Evolutionary conservation across 2,888 invertebrate species (phyloP).

Genomic region (Arrhopalites spinosus): DNA sequence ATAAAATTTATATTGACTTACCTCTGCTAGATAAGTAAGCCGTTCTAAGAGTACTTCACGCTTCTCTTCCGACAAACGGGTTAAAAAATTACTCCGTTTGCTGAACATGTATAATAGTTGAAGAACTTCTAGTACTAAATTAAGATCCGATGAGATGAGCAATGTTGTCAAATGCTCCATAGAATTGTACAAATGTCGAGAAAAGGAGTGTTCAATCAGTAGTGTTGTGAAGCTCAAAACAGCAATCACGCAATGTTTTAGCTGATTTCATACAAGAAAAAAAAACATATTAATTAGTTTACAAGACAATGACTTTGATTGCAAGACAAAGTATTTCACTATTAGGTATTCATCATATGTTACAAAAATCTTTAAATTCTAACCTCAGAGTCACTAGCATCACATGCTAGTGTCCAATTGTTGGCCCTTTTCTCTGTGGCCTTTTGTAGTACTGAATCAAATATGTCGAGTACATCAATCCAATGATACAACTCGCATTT

Average conservation of each 20-base stretch:
- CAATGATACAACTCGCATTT: conserved; percentile 86
- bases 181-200: conserved; percentile 82
- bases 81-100: conserved; percentile 83
- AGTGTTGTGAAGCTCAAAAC: conserved; percentile 81
- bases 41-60: conserved; percentile 72
- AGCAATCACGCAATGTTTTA: conserved; percentile 72
- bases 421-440: conserved; percentile 69
- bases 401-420: conserved; percentile 75
- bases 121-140: conserved; percentile 79
- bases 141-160: conserved; percentile 79
- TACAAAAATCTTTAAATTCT: background rate
- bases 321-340: background rate
- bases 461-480: conserved; percentile 80
- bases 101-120: conserved; percentile 87
- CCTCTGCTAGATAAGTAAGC: conserved; percentile 79
- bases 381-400: conserved; percentile 67
- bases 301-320: conserved; percentile 1
- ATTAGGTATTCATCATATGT: too few species aligned
- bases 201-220: conserved; percentile 84
- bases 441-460: conserved; percentile 74
- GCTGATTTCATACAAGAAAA: conserved; percentile 60
- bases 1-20: too few species aligned
- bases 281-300: background rate
- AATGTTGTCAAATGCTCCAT: conserved; percentile 81
- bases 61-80: conserved; percentile 73